Evolutionary conservation across 2,113 vertebrate species (phyloP).

Genomic region (Naja naja): DNA sequence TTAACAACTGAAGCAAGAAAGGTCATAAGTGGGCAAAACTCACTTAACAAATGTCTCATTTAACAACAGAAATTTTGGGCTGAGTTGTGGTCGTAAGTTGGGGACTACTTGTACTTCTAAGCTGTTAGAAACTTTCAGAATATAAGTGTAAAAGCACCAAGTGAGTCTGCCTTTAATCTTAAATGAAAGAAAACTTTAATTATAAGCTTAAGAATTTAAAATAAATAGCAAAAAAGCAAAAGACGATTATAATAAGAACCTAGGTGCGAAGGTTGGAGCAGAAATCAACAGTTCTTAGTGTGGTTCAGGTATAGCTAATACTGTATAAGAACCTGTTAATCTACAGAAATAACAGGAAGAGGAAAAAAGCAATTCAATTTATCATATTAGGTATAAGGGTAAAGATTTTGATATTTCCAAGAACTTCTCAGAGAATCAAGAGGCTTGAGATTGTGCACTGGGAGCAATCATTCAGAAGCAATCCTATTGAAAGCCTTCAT

Average conservation of each 20-base stretch:
- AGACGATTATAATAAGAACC: not conserved
- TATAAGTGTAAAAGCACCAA: not conserved
- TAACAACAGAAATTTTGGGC: too few relatives aligned
- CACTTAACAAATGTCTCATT: too few relatives aligned
- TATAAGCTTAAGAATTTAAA: not conserved
- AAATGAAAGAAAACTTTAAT: not conserved
- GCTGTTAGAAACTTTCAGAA: not conserved
- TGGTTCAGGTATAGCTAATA: not conserved
- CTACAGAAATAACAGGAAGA: not conserved
- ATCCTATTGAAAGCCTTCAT: not conserved
- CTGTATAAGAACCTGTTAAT: not conserved
- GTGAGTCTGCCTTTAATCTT: not conserved
- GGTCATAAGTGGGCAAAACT: too few relatives aligned
- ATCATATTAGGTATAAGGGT: not conserved
- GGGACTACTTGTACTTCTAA: not conserved
- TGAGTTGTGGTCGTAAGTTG: too few relatives aligned
- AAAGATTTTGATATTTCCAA: not conserved
- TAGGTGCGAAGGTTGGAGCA: not conserved
- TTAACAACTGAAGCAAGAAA: too few relatives aligned
- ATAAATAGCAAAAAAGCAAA: not conserved
- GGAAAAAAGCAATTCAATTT: not conserved
- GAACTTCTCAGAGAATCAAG: not conserved
- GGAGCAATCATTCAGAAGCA: not conserved
- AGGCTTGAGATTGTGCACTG: not conserved
- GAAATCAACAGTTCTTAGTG: not conserved